Evolutionary conservation across 2,797 vertebrate species (phyloP).

Genomic region (Melopsittacus undulatus): DNA sequence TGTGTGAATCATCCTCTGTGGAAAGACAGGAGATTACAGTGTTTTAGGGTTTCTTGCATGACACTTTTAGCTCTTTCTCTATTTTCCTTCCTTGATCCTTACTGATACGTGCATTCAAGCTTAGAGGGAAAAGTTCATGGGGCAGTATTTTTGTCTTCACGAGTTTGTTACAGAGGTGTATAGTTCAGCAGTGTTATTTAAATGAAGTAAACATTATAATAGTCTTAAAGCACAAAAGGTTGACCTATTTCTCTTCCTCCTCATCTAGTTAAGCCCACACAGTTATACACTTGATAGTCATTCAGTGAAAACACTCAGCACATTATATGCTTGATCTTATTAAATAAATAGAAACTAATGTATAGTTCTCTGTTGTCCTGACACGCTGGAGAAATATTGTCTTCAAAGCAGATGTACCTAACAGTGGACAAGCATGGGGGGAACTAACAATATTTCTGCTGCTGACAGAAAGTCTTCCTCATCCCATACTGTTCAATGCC

Average conservation of each 20-base stretch:
- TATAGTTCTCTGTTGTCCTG: neutral
- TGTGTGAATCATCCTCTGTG: conserved; percentile 15
- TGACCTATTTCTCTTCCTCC: neutral
- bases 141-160: neutral
- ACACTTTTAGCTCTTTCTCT: accelerated
- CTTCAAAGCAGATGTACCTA: neutral
- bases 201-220: neutral
- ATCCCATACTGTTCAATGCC: neutral
- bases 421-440: neutral
- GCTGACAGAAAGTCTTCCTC: neutral
- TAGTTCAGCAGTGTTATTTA: neutral
- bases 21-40: neutral
- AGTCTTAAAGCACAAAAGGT: neutral
- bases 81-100: neutral
- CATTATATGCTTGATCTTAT: neutral
- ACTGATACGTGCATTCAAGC: neutral
- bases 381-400: neutral
- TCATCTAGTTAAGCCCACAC: neutral
- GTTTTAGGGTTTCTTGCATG: neutral
- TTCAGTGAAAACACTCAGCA: neutral
- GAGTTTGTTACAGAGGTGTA: neutral
- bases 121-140: neutral
- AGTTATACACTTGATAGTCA: neutral
- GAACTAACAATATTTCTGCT: neutral
- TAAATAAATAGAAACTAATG: neutral